Percentiles rank a stretch among this genome's conserved stretches.
Evolutionary conservation across 1,140 invertebrate genomes (phyloP).

Genomic region (Nephila pilipes): DNA sequence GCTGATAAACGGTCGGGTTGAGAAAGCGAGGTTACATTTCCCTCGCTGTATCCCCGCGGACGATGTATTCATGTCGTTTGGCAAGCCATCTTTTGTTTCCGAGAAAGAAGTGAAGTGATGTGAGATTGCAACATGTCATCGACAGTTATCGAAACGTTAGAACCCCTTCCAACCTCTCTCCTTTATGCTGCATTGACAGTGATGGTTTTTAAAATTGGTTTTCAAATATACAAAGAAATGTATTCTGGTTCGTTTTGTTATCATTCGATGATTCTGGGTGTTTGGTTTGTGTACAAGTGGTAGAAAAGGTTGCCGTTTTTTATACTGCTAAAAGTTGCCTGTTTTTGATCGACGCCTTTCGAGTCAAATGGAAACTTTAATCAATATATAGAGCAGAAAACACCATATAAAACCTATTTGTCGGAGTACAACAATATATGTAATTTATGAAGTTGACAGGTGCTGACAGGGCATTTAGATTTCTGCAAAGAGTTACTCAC

Average conservation of each 20-base stretch:
- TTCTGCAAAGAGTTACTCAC: no score
- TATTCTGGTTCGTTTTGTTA: not conserved
- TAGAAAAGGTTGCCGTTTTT: not conserved
- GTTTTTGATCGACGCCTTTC: not conserved
- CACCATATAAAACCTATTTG: not conserved
- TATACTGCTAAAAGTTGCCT: not conserved
- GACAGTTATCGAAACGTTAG: conserved; percentile 40
- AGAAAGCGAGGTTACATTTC: conserved; percentile 23
- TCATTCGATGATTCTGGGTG: not conserved
- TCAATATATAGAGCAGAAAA: not conserved
- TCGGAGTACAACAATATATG: not conserved
- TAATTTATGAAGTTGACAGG: not conserved
- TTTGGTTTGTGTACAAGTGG: not conserved
- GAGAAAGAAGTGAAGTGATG: conserved; percentile 11
- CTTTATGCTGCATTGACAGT: not conserved
- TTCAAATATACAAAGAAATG: conserved; percentile 34
- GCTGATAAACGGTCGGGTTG: conserved; percentile 56
- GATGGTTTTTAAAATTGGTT: conserved; percentile 28
- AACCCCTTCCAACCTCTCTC: not conserved
- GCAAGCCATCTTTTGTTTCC: conserved; percentile 41
- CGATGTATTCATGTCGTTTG: conserved; percentile 42
- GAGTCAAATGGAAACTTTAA: not conserved
- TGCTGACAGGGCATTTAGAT: not conserved
- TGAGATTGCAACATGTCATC: conserved; percentile 47
- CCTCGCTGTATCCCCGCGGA: not conserved